Base-by-base conservation (phyloP, 2,797 vertebrate genomes). In the Trichosurus vulpecula region DNA sequence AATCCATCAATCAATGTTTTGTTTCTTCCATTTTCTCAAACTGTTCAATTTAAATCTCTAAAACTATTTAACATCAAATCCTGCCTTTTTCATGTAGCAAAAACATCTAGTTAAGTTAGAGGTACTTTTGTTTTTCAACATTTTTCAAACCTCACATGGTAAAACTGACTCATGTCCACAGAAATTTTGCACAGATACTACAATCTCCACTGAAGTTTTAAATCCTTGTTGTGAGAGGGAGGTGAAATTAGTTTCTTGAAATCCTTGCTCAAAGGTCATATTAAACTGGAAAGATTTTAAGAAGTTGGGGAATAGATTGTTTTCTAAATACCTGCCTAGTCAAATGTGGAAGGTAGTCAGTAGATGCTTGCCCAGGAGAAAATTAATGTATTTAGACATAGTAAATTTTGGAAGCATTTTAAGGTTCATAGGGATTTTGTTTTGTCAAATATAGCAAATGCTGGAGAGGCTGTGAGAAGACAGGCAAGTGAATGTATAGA, bases 1-100 rank as follows among this genome's bases (percentile, higher is more conserved):
- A 5, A 52, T 54, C 14, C 8, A 91, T 92, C 93, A 61, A 16
- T 35, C 52, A 94, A 94, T 51, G 41, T 89, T 92, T 91, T 95
- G 35, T 41, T 8, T 92, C 16, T 90, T 96, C 19, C 25, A 27
- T 10, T 94, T 94, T 96, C 93, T 90, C 81, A 90, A 61, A 90
- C 41, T 61, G 81, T 56, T 96, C 95, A 52, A 93, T 54, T 94
- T 90, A 96, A 87, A 92, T 92, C 11, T 52, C 22, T 89, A 41
- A 58, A 93, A 89, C 91, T 35, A 94, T n/a, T 90, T 74, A 95
- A 93, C 16, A 90, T 47, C 35, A 92, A 58, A 92, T 81, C 90
- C 51, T 93, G 5, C 31, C 58, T 74, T 91, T 92, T 90, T 58
- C 4, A 92, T 54, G 1, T 61, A 30, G 74, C 29, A 90, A 87